Conservation (phyloP, 53 echinoderm and acorn worm species). For the Glandiceps talaboti region DNA sequence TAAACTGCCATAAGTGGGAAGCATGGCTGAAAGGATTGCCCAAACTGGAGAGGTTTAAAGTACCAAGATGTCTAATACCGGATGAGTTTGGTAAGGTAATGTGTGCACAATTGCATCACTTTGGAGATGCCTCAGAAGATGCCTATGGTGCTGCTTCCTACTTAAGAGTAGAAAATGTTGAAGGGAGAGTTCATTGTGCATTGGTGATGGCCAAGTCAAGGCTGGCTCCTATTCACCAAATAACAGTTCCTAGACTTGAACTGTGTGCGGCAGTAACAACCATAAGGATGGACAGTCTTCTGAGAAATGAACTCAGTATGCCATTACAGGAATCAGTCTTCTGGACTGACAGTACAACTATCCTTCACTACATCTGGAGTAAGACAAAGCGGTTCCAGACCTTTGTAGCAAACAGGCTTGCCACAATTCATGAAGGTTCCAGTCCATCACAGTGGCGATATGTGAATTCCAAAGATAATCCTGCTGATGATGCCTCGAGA, state of each 20-base stretch:
- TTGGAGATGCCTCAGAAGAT: constrained; percentile 35
- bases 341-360: constrained; percentile 42
- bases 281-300: constrained; percentile 14
- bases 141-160: constrained; percentile 38
- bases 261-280: constrained; percentile 25
- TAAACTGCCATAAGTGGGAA: background rate
- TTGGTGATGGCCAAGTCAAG: constrained; percentile 31
- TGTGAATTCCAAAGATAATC: constrained; percentile 25
- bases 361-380: constrained; percentile 17
- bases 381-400: constrained; percentile 33
- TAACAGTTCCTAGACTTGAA: constrained; percentile 35
- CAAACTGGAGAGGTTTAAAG: constrained; percentile 7
- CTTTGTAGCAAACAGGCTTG: constrained; percentile 44
- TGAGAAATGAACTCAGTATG: constrained; percentile 16
- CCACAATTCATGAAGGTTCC: constrained; percentile 23
- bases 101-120: constrained; percentile 17
- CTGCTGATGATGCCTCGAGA: constrained; percentile 49
- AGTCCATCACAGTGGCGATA: constrained; percentile 35
- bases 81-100: constrained; percentile 5
- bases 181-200: constrained; percentile 9
- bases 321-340: constrained; percentile 1
- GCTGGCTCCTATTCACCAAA: constrained; percentile 25
- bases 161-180: constrained; percentile 14
- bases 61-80: constrained; percentile 17
- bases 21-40: constrained; percentile 16